These are phyloP conservation scores for Drosophila dives DNA, from an alignment of 2,888 invertebrate genomes.

Conservation along the genomic window DNA sequence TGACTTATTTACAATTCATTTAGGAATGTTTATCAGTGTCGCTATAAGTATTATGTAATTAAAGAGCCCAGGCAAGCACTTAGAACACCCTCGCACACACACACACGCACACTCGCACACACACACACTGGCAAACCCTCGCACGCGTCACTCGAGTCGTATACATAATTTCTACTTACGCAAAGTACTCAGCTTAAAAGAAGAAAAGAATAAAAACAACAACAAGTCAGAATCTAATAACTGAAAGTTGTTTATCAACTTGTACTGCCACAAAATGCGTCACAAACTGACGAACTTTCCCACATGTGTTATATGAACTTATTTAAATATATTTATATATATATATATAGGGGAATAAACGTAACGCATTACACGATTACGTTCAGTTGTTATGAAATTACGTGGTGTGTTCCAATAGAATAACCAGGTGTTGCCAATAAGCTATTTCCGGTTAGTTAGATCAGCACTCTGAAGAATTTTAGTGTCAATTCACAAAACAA, in stretches of 20 bases:
- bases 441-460: slow-evolving; percentile 12
- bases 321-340: background rate
- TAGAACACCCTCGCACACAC: slow-evolving; percentile 10
- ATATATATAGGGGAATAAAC: background rate
- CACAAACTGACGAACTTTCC: slow-evolving; percentile 26
- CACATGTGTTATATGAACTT: background rate
- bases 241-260: slow-evolving; percentile 48
- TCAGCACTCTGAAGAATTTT: slow-evolving; percentile 23
- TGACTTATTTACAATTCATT: slow-evolving; percentile 60
- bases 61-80: slow-evolving; percentile 14
- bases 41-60: slow-evolving; percentile 64
- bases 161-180: slow-evolving; percentile 58
- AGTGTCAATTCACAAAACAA: slow-evolving; percentile 10
- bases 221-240: slow-evolving; percentile 34
- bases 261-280: slow-evolving; percentile 23
- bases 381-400: background rate
- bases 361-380: background rate
- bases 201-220: background rate
- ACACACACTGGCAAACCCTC: slow-evolving; percentile 1
- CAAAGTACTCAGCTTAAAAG: slow-evolving; percentile 14
- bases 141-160: slow-evolving; percentile 43
- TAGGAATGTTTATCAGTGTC: slow-evolving; percentile 61
- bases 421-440: background rate
- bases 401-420: slow-evolving; percentile 6
- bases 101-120: background rate